Evolutionary conservation across 2,797 vertebrate genomes (phyloP), one percentile per base, ranked within the genome.

Genomic region (Lindbergichthys nudifrons): DNA sequence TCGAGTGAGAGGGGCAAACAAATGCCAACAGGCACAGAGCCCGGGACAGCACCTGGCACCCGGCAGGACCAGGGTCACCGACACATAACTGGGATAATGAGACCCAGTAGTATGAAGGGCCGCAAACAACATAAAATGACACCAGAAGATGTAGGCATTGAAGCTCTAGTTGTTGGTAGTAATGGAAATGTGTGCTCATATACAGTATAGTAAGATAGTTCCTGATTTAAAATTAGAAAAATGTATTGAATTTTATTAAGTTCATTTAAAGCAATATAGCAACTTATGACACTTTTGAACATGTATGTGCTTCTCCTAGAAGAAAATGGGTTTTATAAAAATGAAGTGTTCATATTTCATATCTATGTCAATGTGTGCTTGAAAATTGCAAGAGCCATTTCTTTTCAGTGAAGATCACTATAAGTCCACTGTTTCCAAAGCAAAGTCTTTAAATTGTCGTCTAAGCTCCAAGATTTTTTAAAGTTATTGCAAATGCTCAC

Each of bases 1-100:
- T 65, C 66, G 48, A 67, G 73, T 67, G 73, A 85, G 62, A 72
- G 68, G 76, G 86, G 70, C 88, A 88, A 80, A 80, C 4, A 63
- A 77, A 83, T 85, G 88, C 75, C 88, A 87, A 7, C 19, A 7
- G 87, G 77, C 77, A 50, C 36, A 3, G 60, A 58, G 64, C 79
- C 82, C 14, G 3, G 76, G 64, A 18, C 65, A 51, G 56, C 12
- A 36, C 18, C 18, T 57, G 68, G 50, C 61, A 43, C 43, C 10
- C 15, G 39, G 75, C 36, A 19, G 66, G 47, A 77, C 67, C 65
- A 12, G 61, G 79, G 82, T 86, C 83, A 54, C 57, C 36, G 65
- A 71, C 50, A 65, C 21, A 47, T 43, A 77, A 52, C 52, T 12
- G 70, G 23, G 23, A 81, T 87, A 77, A 86, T 84, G 74, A 78